Base-by-base conservation (phyloP, 2,113 vertebrate species). In the Gnathochromis pfefferi region DNA sequence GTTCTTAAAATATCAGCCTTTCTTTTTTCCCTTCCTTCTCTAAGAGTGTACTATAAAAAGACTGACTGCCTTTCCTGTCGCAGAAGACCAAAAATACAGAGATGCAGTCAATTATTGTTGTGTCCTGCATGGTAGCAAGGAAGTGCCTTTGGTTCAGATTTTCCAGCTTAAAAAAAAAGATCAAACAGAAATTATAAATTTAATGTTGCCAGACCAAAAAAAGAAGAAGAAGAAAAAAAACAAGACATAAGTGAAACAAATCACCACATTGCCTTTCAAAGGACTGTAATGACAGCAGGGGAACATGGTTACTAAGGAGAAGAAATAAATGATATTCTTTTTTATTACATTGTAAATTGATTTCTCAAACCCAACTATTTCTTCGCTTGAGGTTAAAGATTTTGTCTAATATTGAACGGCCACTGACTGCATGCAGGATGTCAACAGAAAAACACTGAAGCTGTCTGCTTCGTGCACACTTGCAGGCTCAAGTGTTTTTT, bases 91-190 rank as follows among this genome's bases (percentile, higher is more conserved):
- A 98, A 99, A 95, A 95, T 87, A 93, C 88, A 89, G 81, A 92
- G 92, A 96, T 90, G 68, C 96, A 96, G 96, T 94, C 91, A 90
- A 94, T 95, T 95, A 96, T 97, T 96, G 95, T 96, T 93, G 96
- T 96, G 96, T 96, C 97, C 97, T 98, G 97, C 97, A 96, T 96
- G 97, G 97, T 96, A 97, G 97, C 97, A 97, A 98, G 97, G 96
- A 98, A 98, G 98, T 99, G 98, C 98, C 98, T 99, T 99, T 97
- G 97, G 96, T 97, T 97, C 96, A 95, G 96, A 96, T 96, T 97
- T 86, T 98, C 97, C 97, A 98, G 97, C 97, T 97, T 98, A 97
- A 97, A 97, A 98, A 97, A 97, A 97, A 96, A 86, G 23, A 85
- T 87, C 33, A 85, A 89, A 97, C 96, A 95, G 94, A 96, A 96